Base-by-base conservation (phyloP, 1,140 invertebrate genomes). In the Zaprionus kolodkinae region DNA sequence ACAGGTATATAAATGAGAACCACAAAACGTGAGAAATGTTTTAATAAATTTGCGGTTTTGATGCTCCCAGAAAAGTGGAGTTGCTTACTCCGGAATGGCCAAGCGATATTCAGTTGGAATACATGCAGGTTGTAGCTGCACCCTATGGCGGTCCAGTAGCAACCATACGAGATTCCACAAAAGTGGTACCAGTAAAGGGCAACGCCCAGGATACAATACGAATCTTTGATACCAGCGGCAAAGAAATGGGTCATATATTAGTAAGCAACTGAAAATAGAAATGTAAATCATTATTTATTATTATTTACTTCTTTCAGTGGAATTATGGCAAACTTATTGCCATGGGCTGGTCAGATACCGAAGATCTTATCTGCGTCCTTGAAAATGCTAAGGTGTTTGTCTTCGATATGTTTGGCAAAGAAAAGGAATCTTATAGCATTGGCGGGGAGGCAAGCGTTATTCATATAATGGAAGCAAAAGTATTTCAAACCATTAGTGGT, bases 121-220 rank as follows among this genome's bases (percentile, higher is more conserved):
- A 97, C 86, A 96, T 96, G 93, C 93, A 96, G 30, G 94, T 97
- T 3, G 95, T 95, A 25, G 96, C 96, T 60, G 97, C 97, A 36
- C 95, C 96, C 11, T 98, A 96, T 93, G 98, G 97, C 17, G 98
- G 98, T 25, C 97, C 97, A 0, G 95, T 99, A 67, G 97, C 97
- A 6, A 93, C 97, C 9, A 95, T 96, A 15, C 94, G 97, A 81
- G 96, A 98, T 93, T 94, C 96, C 25, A 96, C 95, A 48, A 97
- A 98, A 90, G 93, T 97, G 78, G 95, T 96, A 1, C 95, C 96
- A 82, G 94, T 96, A 6, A 94, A 95, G 71, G 95, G 95, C 3
- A 93, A 93, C 97, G 98, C 92, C 96, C 97, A 11, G 38, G 13
- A 40, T 40, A 94, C 96, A 5, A 96, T 99, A 78, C 95, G 95